Evolutionary conservation across 2,888 invertebrate genomes (phyloP), one percentile per base, ranked within the genome.

Genomic region (Bombylius discolor): DNA sequence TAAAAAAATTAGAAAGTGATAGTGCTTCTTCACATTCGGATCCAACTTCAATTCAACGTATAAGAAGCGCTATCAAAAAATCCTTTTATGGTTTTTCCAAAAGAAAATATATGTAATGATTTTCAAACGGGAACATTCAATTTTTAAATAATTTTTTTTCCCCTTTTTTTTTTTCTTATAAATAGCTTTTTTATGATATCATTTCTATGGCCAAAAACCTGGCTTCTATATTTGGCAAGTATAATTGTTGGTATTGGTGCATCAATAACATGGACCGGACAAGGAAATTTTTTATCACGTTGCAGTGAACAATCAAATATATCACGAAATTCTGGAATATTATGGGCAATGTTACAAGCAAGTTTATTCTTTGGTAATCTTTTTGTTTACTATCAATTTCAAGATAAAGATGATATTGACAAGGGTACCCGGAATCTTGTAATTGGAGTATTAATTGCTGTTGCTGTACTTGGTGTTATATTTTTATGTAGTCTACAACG

Each of bases 331-430:
- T 92, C 94, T 12, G 96, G 97, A 12, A 79, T 98, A 51, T 98
- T 98, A 73, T 98, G 97, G 97, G 96, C 96, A 0, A 82, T 98
- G 76, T 78, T 96, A 61, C 96, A 97, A 72, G 86, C 85, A 77
- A 97, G 97, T 68, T 83, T 96, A 77, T 87, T 97, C 73, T 85
- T 91, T 69, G 98, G 98, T 55, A 99, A 99, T 70, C 77, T 95
- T 39, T 97, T 96, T 76, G 93, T 97, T 33, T 96, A 84, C 75
- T 88, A 89, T 70, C 84, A 87, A 70, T 95, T 99, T 76, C 84
- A 84, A 78, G 89, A 88, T 52, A 82, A 86, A 69, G 79, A 78
- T 0, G 78, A 80, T 54, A 92, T 95, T 47, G 85, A 87, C 61
- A 68, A 76, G 51, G 76, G 77, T 11, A 89, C 88, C 0, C 79